Percentiles rank a stretch among this genome's conserved stretches.
phyloP scores from a whole-genome alignment of 1,140 invertebrate genomes.

The Lineus longissimus region DNA sequence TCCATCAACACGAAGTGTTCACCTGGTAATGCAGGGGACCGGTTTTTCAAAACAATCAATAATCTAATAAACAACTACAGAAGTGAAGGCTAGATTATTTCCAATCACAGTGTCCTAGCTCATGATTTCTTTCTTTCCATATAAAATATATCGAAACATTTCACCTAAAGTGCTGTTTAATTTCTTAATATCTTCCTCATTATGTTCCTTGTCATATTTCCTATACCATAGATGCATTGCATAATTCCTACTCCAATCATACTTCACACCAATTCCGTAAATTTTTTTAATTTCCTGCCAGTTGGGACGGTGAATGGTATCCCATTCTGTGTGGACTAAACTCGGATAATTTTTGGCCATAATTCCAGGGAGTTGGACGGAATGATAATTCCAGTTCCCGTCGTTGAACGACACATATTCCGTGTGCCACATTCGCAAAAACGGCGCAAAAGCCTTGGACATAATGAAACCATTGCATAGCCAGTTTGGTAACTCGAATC shows the following conservation, averaged over 20 bases:
- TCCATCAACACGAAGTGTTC: too few species aligned
- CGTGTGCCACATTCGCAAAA: background rate
- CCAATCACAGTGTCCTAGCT: too few species aligned
- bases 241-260: background rate
- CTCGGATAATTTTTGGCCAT: background rate
- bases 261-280: background rate
- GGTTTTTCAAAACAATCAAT: too few species aligned
- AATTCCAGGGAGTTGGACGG: background rate
- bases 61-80: too few species aligned
- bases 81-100: too few species aligned
- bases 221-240: background rate
- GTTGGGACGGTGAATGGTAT: background rate
- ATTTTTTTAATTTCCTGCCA: background rate
- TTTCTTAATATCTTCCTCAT: background rate
- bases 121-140: background rate
- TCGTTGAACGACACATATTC: conserved; percentile 4
- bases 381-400: background rate
- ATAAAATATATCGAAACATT: background rate
- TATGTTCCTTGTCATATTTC: background rate
- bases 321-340: background rate
- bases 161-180: background rate
- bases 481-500: background rate
- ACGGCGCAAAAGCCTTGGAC: background rate
- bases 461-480: conserved; percentile 2
- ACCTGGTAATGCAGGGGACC: too few species aligned